Conservation (phyloP, 2,113 vertebrate genomes). For the Synodontis membranacea region DNA sequence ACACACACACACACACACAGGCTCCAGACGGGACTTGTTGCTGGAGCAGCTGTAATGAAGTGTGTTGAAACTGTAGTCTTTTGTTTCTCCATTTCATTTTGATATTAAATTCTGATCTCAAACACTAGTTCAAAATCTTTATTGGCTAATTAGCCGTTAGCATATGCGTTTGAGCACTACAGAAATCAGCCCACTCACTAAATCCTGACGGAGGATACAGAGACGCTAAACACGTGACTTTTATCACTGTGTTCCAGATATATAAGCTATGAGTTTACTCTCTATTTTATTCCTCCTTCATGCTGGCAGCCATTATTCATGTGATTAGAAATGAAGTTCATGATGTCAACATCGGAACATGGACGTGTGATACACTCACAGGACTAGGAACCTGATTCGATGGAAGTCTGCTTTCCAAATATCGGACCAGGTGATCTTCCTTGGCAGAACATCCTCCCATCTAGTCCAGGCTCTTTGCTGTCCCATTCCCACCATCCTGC, state of each 20-base stretch:
- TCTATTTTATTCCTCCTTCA: background rate
- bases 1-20: constrained; percentile 39
- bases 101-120: constrained; percentile 61
- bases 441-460: no score
- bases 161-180: background rate
- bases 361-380: background rate
- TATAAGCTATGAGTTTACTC: background rate
- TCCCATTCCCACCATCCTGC: no score
- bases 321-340: background rate
- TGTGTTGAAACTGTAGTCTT: constrained; percentile 46
- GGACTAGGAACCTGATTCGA: no score
- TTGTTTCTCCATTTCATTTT: background rate
- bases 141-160: background rate
- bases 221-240: background rate
- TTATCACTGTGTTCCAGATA: background rate
- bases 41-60: constrained; percentile 64
- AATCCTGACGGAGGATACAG: background rate
- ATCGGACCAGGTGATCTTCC: no score
- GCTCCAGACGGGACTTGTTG: constrained; percentile 59
- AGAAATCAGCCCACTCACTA: background rate
- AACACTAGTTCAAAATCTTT: background rate
- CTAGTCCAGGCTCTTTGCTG: no score
- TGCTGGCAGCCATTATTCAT: background rate
- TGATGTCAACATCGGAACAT: no score
- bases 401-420: background rate